A percentile compares a stretch with the other conserved stretches of the same genome.
phyloP scores from a whole-genome alignment of 2,888 invertebrate genomes.

The Ceraclea dissimilis region DNA sequence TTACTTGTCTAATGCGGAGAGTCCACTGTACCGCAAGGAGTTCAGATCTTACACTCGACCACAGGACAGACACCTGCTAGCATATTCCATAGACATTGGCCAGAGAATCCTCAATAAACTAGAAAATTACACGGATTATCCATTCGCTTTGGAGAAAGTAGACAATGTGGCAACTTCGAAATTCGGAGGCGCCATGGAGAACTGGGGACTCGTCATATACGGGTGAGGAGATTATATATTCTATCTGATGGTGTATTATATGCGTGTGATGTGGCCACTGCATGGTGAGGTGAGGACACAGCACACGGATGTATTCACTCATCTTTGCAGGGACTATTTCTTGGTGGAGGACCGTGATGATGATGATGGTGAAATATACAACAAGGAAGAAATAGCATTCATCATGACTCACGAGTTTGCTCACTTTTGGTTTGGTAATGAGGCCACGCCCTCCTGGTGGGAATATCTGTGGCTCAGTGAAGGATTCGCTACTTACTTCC shows the following conservation, averaged over 20 bases:
- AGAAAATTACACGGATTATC: constrained; percentile 12
- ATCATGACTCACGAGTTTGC: constrained; percentile 52
- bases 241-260: no score
- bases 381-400: constrained; percentile 43
- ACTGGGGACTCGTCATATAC: constrained; percentile 86
- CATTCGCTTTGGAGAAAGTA: constrained; percentile 53
- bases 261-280: no score
- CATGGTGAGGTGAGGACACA: no score
- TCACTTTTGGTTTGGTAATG: constrained; percentile 78
- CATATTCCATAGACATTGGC: no score
- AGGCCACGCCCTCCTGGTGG: constrained; percentile 65
- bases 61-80: no score
- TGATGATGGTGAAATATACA: constrained; percentile 33
- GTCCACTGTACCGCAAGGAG: no score
- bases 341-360: constrained; percentile 38
- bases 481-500: constrained; percentile 64
- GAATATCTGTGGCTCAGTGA: constrained; percentile 66
- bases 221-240: no score
- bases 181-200: constrained; percentile 88
- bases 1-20: no score
- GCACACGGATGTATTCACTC: no score
- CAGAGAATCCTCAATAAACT: no score
- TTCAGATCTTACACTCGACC: no score
- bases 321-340: constrained; percentile 41
- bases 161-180: constrained; percentile 79